Evolutionary conservation across 2,888 invertebrate species (phyloP).

Genomic region (Dryobotodes eremita): DNA sequence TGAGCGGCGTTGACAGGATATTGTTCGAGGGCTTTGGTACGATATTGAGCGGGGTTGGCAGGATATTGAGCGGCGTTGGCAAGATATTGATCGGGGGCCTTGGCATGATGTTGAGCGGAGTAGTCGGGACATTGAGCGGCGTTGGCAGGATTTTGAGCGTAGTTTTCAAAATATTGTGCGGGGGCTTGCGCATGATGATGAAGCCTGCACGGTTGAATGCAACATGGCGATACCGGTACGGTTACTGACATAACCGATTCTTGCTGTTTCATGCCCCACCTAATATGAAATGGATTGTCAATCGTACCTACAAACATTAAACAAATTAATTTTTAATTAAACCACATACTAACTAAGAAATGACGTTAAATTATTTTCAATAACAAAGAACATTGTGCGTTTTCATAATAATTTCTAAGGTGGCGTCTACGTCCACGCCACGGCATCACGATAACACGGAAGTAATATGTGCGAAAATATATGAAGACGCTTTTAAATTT

Average conservation of each 20-base stretch:
- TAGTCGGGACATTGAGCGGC: background rate
- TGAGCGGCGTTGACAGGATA: background rate
- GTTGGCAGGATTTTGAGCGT: background rate
- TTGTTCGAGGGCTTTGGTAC: too few species aligned
- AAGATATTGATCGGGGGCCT: background rate
- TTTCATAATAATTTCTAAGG: background rate
- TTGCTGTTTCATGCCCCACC: background rate
- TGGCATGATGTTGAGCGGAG: background rate
- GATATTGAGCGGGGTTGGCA: background rate
- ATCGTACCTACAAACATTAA: slow-evolving; percentile 32
- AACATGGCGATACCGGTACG: background rate
- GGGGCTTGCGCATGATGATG: background rate
- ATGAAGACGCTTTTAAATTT: background rate
- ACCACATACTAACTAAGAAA: background rate
- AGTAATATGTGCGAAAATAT: background rate
- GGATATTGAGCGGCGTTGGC: background rate
- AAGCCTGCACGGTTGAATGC: background rate
- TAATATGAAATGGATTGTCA: background rate
- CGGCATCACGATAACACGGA: background rate
- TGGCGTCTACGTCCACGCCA: background rate
- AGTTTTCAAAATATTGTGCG: background rate
- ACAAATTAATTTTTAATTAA: background rate
- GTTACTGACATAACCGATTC: slow-evolving; percentile 2
- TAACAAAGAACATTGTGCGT: background rate
- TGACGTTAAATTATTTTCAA: background rate